phyloP scores from a whole-genome alignment of 2,797 vertebrate genomes.

The Apodemus agrarius region DNA sequence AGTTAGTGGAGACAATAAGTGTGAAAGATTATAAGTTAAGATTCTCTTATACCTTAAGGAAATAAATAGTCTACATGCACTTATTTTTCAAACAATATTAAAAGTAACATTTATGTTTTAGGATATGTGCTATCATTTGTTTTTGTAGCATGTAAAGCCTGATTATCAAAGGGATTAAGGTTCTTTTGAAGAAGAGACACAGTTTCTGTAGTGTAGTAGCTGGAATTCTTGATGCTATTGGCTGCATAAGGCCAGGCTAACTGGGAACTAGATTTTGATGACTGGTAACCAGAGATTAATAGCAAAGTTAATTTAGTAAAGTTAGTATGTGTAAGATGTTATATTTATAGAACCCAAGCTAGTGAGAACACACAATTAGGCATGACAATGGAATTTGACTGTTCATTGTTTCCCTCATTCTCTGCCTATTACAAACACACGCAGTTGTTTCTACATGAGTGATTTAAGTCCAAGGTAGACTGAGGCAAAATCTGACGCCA shows the following conservation, averaged over 20 bases:
- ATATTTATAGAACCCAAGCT: background rate
- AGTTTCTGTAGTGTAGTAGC: background rate
- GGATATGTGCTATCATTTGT: background rate
- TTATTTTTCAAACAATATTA: background rate
- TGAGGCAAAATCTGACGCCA: background rate
- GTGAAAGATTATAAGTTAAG: background rate
- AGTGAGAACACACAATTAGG: background rate
- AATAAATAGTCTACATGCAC: background rate
- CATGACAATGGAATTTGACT: background rate
- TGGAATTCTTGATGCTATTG: accelerated
- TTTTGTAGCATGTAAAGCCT: background rate
- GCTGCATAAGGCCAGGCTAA: background rate
- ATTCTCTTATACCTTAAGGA: background rate
- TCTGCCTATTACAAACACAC: background rate
- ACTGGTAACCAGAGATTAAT: background rate
- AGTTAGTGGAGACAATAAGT: background rate
- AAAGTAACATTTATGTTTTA: background rate
- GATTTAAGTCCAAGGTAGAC: background rate
- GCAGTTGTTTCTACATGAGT: background rate
- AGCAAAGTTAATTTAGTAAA: background rate
- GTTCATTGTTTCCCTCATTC: background rate
- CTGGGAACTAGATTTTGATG: background rate
- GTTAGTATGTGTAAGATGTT: background rate
- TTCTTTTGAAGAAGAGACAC: background rate
- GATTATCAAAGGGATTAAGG: background rate